Evolutionary conservation across 2,888 invertebrate species (phyloP).

Genomic region (Amorpha juglandis): DNA sequence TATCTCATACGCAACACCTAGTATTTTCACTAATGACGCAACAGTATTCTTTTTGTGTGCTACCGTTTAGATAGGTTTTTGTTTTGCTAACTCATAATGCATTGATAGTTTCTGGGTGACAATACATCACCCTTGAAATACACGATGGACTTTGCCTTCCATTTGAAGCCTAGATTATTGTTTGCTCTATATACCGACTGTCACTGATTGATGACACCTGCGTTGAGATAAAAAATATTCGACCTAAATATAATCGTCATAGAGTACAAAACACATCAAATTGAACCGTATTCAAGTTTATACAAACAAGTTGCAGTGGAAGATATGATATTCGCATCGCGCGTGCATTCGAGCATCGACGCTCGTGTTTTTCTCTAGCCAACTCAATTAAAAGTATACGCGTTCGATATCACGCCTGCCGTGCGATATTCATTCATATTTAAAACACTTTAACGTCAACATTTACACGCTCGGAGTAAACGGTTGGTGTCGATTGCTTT

Average conservation of each 20-base stretch:
- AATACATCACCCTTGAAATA: background rate
- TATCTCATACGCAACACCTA: background rate
- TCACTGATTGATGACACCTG: slow-evolving; percentile 14
- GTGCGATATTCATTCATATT: slow-evolving; percentile 45
- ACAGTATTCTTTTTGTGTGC: background rate
- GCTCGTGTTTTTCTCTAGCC: slow-evolving; percentile 52
- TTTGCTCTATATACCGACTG: background rate
- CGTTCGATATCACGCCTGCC: slow-evolving; percentile 31
- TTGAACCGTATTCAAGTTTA: slow-evolving; percentile 4
- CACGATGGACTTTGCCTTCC: background rate
- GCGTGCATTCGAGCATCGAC: slow-evolving; percentile 56
- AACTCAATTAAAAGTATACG: slow-evolving; percentile 48
- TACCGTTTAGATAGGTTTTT: too few relatives aligned
- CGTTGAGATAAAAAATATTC: background rate
- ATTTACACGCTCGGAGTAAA: slow-evolving; percentile 20
- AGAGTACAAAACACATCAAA: slow-evolving; percentile 7
- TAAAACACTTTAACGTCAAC: slow-evolving; percentile 34
- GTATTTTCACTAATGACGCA: background rate
- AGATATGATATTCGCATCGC: slow-evolving; percentile 23
- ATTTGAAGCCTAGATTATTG: background rate
- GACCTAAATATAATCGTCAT: background rate
- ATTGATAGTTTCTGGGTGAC: too few relatives aligned
- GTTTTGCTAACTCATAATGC: too few relatives aligned
- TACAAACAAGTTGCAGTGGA: slow-evolving; percentile 6
- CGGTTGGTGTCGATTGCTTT: slow-evolving; percentile 59